These are phyloP conservation scores for Venusia cambrica DNA, from an alignment of 2,888 invertebrate species.

Conservation along the genomic window DNA sequence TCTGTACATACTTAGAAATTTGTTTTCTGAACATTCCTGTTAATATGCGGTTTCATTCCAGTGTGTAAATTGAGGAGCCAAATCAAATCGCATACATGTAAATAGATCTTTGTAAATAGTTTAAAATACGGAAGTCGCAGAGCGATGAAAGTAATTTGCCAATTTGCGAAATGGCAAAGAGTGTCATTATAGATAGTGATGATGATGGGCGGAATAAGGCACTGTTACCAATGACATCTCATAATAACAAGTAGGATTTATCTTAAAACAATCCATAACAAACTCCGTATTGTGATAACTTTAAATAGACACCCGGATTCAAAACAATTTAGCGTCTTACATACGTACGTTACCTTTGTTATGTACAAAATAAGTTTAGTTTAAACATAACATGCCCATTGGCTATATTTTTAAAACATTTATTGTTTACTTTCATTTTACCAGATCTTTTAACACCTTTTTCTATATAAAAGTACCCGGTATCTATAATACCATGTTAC, in stretches of 20 bases:
- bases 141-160: conserved; percentile 58
- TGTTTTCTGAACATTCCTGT: conserved; percentile 72
- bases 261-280: conserved; percentile 35
- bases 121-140: conserved; percentile 64
- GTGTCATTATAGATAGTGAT: conserved; percentile 51
- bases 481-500: conserved; percentile 14
- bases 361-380: conserved; percentile 36
- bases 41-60: conserved; percentile 73
- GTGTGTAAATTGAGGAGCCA: conserved; percentile 64
- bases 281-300: conserved; percentile 40
- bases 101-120: conserved; percentile 76
- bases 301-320: conserved; percentile 36
- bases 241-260: conserved; percentile 38
- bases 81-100: conserved; percentile 69
- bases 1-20: conserved; percentile 60
- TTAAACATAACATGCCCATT: no score
- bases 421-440: no score
- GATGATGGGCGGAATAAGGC: conserved; percentile 47
- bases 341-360: conserved; percentile 37
- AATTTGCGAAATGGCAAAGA: conserved; percentile 44
- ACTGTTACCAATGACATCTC: conserved; percentile 62
- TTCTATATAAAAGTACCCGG: conserved; percentile 1
- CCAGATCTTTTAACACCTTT: no score
- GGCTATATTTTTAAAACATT: no score
- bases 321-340: conserved; percentile 24